Evolutionary conservation across 1,140 invertebrate genomes (phyloP).

Genomic region (Psilanteris sp.): DNA sequence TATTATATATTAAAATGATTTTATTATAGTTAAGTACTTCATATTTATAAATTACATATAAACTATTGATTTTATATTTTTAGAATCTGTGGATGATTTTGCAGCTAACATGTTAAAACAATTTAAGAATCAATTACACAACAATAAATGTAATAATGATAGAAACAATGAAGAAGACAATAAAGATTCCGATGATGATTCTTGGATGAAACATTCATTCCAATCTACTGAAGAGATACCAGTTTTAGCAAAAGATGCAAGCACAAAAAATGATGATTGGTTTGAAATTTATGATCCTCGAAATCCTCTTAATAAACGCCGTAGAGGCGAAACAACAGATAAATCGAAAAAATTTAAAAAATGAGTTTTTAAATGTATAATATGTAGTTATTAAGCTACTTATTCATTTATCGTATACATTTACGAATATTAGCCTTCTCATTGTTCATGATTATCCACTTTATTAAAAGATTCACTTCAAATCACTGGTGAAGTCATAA

Average conservation of each 20-base stretch:
- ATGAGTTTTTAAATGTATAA: slow-evolving; percentile 1
- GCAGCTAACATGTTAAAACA: slow-evolving; percentile 90
- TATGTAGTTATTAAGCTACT: too few relatives aligned
- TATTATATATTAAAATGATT: slow-evolving; percentile 67
- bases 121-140: slow-evolving; percentile 89
- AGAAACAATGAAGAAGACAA: slow-evolving; percentile 78
- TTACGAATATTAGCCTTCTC: too few relatives aligned
- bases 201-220: slow-evolving; percentile 89
- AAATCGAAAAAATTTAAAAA: slow-evolving; percentile 19
- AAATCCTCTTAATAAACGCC: slow-evolving; percentile 95
- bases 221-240: slow-evolving; percentile 87
- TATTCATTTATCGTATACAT: too few relatives aligned
- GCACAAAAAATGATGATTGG: slow-evolving; percentile 95
- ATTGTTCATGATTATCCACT: too few relatives aligned
- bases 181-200: slow-evolving; percentile 80
- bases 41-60: too few relatives aligned
- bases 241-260: slow-evolving; percentile 96
- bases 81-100: slow-evolving; percentile 81
- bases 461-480: too few relatives aligned
- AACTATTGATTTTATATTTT: too few relatives aligned
- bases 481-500: too few relatives aligned
- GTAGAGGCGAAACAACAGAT: slow-evolving; percentile 83
- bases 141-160: slow-evolving; percentile 77
- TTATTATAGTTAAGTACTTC: too few relatives aligned
- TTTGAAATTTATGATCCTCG: slow-evolving; percentile 97